phyloP scores from a whole-genome alignment of 2,113 vertebrate genomes.

The Phalacrocorax brasilianus region DNA sequence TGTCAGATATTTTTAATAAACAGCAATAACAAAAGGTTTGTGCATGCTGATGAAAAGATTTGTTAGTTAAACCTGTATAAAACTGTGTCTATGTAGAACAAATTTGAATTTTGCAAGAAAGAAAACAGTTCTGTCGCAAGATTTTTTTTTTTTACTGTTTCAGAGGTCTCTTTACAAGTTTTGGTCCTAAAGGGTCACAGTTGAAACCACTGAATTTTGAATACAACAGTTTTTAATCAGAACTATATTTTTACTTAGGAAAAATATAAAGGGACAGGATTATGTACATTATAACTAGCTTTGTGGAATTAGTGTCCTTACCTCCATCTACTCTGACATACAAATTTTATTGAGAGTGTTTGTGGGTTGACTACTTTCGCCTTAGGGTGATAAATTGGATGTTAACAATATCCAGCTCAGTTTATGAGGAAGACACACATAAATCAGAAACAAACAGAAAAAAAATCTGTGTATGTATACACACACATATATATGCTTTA shows the following conservation, averaged over 20 bases:
- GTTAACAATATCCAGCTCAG: neutral
- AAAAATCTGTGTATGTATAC: neutral
- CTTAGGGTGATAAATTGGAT: neutral
- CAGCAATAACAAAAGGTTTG: neutral
- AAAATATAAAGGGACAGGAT: neutral
- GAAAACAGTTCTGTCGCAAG: neutral
- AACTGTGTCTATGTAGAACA: neutral
- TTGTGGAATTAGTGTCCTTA: neutral
- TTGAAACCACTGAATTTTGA: neutral
- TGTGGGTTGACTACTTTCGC: neutral
- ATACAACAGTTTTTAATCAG: neutral
- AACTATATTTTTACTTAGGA: neutral
- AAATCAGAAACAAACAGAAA: neutral
- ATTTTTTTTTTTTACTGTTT: neutral
- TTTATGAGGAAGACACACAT: neutral
- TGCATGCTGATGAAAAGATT: neutral
- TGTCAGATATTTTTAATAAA: neutral
- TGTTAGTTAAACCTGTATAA: neutral
- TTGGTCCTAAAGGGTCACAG: neutral
- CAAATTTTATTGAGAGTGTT: neutral
- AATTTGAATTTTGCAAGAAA: neutral
- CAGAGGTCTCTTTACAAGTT: neutral
- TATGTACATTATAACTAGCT: neutral
- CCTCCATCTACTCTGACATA: neutral
- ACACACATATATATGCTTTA: neutral